Evolutionary conservation across 2,113 vertebrate genomes (phyloP).

Genomic region (Rhynchopsitta pachyrhyncha): DNA sequence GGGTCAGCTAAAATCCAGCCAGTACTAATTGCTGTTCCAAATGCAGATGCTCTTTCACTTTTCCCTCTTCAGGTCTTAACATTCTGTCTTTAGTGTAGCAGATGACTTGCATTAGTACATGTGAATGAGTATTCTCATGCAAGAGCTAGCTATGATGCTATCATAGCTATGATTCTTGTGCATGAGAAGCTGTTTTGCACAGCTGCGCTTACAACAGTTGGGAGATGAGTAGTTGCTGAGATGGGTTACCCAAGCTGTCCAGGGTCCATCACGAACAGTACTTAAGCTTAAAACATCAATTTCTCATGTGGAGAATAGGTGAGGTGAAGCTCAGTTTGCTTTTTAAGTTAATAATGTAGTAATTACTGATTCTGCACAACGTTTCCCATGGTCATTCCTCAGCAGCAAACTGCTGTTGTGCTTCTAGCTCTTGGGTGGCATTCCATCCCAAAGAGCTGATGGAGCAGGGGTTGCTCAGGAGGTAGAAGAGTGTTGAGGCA

Average conservation of each 20-base stretch:
- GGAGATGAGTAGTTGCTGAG: neutral
- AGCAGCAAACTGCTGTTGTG: neutral
- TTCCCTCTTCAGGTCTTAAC: neutral
- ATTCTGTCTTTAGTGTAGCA: neutral
- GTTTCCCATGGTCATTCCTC: neutral
- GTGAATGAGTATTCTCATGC: neutral
- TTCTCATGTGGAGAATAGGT: neutral
- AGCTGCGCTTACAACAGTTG: neutral
- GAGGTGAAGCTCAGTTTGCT: neutral
- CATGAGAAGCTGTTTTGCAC: neutral
- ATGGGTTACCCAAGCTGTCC: neutral
- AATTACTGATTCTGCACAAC: neutral
- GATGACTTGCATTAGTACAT: neutral
- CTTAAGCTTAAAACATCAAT: neutral
- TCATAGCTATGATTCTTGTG: neutral
- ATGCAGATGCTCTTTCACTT: neutral
- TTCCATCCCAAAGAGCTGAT: neutral
- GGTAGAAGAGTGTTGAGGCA: neutral
- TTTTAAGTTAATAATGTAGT: neutral
- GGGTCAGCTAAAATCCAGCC: neutral
- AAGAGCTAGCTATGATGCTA: neutral
- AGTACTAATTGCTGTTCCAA: neutral
- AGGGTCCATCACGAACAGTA: neutral
- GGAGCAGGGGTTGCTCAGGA: neutral
- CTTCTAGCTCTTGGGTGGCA: neutral